Conservation (phyloP, 2,113 vertebrate species). For the Nibea coibor region DNA sequence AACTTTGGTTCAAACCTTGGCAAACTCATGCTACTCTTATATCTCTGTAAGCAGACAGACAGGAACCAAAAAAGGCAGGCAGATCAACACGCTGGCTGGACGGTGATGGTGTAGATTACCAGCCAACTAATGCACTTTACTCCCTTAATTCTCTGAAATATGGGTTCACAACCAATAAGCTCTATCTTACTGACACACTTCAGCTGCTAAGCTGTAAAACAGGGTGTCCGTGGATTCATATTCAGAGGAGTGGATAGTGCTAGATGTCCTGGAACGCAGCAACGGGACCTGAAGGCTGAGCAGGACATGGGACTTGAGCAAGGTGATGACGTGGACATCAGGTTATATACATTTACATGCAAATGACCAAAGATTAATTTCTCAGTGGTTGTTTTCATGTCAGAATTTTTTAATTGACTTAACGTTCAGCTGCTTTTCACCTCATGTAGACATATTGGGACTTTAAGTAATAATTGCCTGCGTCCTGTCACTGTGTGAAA, state of each 20-base stretch:
- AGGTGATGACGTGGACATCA: background rate
- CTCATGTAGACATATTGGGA: background rate
- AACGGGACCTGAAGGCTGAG: background rate
- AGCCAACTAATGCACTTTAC: constrained; percentile 45
- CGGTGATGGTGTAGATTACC: constrained; percentile 30
- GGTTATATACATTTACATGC: background rate
- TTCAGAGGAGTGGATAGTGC: constrained; percentile 8
- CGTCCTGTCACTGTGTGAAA: background rate
- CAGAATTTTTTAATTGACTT: background rate
- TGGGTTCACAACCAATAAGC: constrained; percentile 29
- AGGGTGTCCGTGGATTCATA: constrained; percentile 5
- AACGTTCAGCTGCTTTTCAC: background rate
- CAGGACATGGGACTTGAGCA: constrained; percentile 6
- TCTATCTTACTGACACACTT: constrained; percentile 33
- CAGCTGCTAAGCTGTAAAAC: constrained; percentile 27
- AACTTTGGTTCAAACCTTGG: constrained; percentile 45
- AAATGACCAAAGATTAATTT: background rate
- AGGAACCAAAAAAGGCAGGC: constrained; percentile 59
- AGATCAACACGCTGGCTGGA: constrained; percentile 40
- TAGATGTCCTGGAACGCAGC: background rate
- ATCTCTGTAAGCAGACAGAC: constrained; percentile 41
- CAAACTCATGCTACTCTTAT: constrained; percentile 29
- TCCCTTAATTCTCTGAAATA: constrained; percentile 40
- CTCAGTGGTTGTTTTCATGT: background rate
- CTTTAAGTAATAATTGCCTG: too few species aligned